Percentiles rank a stretch among this genome's conserved stretches.
phyloP scores from a whole-genome alignment of 1,140 invertebrate species.

The Drosophila aff. region DNA sequence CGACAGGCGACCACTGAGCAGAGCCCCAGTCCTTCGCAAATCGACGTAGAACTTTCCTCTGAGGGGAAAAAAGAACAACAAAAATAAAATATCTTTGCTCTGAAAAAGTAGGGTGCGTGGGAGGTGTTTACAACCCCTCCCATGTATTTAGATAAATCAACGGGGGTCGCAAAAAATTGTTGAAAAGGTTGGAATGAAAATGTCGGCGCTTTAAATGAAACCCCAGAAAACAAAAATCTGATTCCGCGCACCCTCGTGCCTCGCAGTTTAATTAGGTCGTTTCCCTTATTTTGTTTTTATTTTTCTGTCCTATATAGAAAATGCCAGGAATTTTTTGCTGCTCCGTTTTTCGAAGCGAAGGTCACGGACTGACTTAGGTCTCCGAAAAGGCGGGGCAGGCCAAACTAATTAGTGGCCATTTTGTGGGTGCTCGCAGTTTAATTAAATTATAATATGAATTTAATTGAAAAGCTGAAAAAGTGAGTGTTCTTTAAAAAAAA shows the following conservation, averaged over 20 bases:
- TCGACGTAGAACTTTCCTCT: constrained; percentile 16
- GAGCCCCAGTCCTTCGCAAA: constrained; percentile 12
- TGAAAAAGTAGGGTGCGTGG: constrained; percentile 10
- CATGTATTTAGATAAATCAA: constrained; percentile 43
- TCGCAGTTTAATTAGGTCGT: constrained; percentile 71
- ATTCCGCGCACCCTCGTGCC: constrained; percentile 32
- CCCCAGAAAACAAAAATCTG: constrained; percentile 32
- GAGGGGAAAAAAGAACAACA: constrained; percentile 28
- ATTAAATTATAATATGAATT: constrained; percentile 77
- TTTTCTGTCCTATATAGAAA: constrained; percentile 51
- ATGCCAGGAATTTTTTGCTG: constrained; percentile 36
- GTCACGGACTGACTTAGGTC: constrained; percentile 40
- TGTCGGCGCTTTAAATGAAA: constrained; percentile 69
- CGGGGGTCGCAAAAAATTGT: constrained; percentile 40
- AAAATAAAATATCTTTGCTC: constrained; percentile 47
- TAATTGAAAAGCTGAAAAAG: constrained; percentile 61
- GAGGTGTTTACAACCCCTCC: constrained; percentile 18
- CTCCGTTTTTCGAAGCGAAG: constrained; percentile 37
- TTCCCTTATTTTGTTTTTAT: constrained; percentile 38
- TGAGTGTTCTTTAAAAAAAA: too few relatives aligned
- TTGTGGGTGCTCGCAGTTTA: constrained; percentile 68
- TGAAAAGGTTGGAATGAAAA: constrained; percentile 69
- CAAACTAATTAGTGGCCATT: constrained; percentile 77
- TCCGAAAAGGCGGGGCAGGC: constrained; percentile 27
- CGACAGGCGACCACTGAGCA: constrained; percentile 48